These are phyloP conservation scores for Lonchura striata DNA, from an alignment of 2,113 vertebrate species.

Conservation along the genomic window DNA sequence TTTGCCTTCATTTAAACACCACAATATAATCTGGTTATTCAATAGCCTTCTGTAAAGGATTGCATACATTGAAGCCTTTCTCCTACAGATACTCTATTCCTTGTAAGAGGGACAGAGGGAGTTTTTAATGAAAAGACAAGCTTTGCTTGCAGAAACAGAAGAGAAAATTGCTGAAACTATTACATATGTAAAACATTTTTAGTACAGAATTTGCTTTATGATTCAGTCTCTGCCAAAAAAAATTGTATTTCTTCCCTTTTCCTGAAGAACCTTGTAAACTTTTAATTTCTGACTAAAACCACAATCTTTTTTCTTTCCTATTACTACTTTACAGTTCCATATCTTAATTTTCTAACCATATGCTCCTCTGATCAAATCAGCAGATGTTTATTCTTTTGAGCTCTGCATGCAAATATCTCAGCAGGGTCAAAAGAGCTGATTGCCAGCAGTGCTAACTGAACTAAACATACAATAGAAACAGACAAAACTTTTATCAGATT, in stretches of 20 bases:
- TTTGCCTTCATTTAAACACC: not conserved
- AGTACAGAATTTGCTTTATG: not conserved
- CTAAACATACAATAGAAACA: not conserved
- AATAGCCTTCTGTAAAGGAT: not conserved
- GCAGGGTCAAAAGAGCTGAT: not conserved
- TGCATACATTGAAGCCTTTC: not conserved
- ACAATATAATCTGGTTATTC: not conserved
- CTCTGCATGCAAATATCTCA: not conserved
- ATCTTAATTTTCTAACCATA: conserved; percentile 49
- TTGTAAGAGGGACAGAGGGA: not conserved
- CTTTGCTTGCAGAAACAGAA: not conserved
- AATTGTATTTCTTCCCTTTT: not conserved
- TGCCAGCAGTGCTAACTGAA: not conserved
- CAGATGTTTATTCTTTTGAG: conserved; percentile 20
- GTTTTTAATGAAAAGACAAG: not conserved
- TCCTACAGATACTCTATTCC: not conserved
- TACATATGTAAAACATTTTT: not conserved
- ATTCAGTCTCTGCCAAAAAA: not conserved
- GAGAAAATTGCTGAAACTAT: not conserved
- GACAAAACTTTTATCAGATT: not conserved
- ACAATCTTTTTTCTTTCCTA: not conserved
- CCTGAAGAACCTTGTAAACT: not conserved
- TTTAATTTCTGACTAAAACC: not conserved
- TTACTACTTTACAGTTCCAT: not conserved
- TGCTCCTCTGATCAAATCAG: not conserved